Evolutionary conservation across 2,888 invertebrate genomes (phyloP).

Genomic region (Dastarcus helophoroides): DNA sequence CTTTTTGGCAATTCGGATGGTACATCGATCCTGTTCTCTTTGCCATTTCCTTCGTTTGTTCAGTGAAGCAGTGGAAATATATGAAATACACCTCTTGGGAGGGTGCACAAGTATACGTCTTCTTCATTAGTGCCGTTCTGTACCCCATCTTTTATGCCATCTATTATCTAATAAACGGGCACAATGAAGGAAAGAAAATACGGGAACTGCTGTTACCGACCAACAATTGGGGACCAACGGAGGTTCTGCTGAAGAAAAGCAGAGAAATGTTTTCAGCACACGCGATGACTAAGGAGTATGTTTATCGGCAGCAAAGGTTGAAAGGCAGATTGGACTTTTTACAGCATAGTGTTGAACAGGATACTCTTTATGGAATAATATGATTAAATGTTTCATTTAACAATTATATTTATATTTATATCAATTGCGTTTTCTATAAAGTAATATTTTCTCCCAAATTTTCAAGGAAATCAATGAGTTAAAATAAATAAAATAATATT

Average conservation of each 20-base stretch:
- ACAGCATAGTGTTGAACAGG: no score
- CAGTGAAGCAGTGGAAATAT: no score
- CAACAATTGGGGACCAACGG: slow-evolving; percentile 9
- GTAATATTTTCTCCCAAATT: no score
- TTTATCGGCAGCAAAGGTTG: slow-evolving; percentile 12
- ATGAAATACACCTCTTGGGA: not conserved
- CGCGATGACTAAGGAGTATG: slow-evolving; percentile 12
- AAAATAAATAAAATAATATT: no score
- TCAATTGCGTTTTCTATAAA: no score
- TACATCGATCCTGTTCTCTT: slow-evolving; percentile 7
- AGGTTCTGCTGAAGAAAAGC: slow-evolving; percentile 8
- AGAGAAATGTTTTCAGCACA: slow-evolving; percentile 13
- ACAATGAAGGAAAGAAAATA: slow-evolving; percentile 1
- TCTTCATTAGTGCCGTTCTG: not conserved
- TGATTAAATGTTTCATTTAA: no score
- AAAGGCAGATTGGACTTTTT: no score
- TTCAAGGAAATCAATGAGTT: no score
- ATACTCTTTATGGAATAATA: no score
- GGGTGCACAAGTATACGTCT: slow-evolving; percentile 3
- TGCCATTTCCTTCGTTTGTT: slow-evolving; percentile 5
- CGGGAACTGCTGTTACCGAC: slow-evolving; percentile 4
- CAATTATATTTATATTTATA: no score
- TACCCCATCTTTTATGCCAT: slow-evolving; percentile 6
- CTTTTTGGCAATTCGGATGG: slow-evolving; percentile 12
- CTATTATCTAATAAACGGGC: slow-evolving; percentile 1